Conservation (phyloP, 2,888 invertebrate species). For the Andrena bicolor region DNA sequence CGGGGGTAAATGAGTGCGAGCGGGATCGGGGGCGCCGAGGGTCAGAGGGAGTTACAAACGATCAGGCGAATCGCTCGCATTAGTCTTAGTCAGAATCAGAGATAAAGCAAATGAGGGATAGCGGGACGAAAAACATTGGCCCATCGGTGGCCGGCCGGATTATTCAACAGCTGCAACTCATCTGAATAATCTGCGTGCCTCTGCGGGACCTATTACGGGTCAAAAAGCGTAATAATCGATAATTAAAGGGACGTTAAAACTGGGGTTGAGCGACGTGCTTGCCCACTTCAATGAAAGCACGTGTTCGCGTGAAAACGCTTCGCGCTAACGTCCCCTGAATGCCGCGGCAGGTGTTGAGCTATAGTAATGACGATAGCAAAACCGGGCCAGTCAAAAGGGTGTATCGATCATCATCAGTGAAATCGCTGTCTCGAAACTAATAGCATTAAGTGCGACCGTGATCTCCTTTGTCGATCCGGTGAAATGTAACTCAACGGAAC, state of each 20-base stretch:
- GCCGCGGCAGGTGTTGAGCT: constrained; percentile 11
- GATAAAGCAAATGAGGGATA: constrained; percentile 81
- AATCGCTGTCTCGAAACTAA: constrained; percentile 47
- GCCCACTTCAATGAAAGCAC: constrained; percentile 28
- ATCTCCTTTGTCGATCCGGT: constrained; percentile 18
- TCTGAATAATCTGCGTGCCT: constrained; percentile 64
- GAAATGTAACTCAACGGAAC: constrained; percentile 19
- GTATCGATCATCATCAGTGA: constrained; percentile 53
- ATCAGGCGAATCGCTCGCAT: constrained; percentile 80
- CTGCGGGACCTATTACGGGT: constrained; percentile 45
- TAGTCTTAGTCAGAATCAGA: constrained; percentile 82
- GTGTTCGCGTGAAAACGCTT: constrained; percentile 30
- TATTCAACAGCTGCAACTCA: constrained; percentile 66
- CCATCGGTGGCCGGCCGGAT: constrained; percentile 61
- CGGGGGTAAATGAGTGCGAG: constrained; percentile 71
- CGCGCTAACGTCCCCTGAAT: constrained; percentile 13
- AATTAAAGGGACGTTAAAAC: constrained; percentile 60
- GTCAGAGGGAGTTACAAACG: constrained; percentile 79
- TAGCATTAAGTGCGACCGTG: constrained; percentile 46
- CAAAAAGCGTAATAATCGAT: constrained; percentile 68
- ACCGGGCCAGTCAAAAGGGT: constrained; percentile 8
- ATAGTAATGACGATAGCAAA: constrained; percentile 42
- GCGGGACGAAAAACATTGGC: constrained; percentile 72
- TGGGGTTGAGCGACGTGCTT: constrained; percentile 12
- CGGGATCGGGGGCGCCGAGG: constrained; percentile 37